Evolutionary conservation across 2,113 vertebrate species (phyloP).

Genomic region (Herpetotheres cachinnans): DNA sequence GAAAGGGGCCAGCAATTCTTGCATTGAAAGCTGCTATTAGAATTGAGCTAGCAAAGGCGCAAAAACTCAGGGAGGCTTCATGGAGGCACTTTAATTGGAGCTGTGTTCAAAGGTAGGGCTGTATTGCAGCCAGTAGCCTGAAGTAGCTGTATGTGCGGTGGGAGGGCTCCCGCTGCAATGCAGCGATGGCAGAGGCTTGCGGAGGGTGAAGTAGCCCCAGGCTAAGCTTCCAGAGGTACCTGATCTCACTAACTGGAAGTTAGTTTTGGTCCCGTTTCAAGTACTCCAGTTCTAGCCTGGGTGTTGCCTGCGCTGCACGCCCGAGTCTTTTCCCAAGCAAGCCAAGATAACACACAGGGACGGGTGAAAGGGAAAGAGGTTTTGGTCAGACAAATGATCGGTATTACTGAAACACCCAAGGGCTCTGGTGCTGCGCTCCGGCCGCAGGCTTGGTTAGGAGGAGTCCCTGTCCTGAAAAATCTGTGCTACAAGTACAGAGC

Average conservation of each 20-base stretch:
- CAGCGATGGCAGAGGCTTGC: not conserved
- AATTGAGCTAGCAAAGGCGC: not conserved
- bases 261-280: conserved; percentile 44
- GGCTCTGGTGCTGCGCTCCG: not conserved
- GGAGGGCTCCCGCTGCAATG: not conserved
- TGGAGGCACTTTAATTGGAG: not conserved
- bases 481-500: not conserved
- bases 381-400: not conserved
- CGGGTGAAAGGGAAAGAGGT: not conserved
- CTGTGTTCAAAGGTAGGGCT: not conserved
- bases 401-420: not conserved
- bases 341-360: not conserved
- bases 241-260: conserved; percentile 5
- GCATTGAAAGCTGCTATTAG: not conserved
- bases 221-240: conserved; percentile 17
- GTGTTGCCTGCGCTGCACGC: not conserved
- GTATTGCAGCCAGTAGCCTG: not conserved
- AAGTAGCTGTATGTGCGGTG: not conserved
- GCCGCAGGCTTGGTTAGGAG: not conserved
- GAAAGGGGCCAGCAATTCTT: not conserved
- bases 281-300: not conserved
- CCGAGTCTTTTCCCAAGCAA: not conserved
- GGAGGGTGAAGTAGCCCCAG: not conserved
- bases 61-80: not conserved
- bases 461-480: not conserved